These are phyloP conservation scores for Cremastinae sp. DNA, from an alignment of 2,888 invertebrate genomes.

Conservation along the genomic window DNA sequence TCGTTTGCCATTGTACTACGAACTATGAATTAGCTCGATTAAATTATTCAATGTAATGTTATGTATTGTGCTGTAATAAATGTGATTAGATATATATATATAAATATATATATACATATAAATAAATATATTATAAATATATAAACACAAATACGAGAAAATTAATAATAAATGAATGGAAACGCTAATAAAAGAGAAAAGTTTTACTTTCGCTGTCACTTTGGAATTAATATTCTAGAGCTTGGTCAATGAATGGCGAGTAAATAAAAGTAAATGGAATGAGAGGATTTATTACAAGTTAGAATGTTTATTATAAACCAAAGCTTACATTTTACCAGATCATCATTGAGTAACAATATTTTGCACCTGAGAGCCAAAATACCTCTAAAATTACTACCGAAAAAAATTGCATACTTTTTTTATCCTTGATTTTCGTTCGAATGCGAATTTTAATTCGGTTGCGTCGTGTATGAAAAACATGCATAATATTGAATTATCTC, in stretches of 20 bases:
- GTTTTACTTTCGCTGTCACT: not conserved
- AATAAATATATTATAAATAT: constrained; percentile 42
- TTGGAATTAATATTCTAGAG: not conserved
- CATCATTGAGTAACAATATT: constrained; percentile 74
- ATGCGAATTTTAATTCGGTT: constrained; percentile 46
- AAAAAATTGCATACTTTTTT: constrained; percentile 16
- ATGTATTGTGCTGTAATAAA: constrained; percentile 80
- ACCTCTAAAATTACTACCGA: constrained; percentile 55
- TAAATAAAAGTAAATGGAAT: not conserved
- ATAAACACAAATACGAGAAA: constrained; percentile 49
- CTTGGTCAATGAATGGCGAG: not conserved
- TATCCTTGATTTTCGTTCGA: constrained; percentile 22
- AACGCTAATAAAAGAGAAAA: constrained; percentile 50
- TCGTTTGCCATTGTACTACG: constrained; percentile 75
- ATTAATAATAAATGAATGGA: constrained; percentile 55
- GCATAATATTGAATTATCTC: constrained; percentile 11
- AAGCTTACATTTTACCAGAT: constrained; percentile 75
- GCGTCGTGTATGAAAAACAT: constrained; percentile 48
- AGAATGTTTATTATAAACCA: constrained; percentile 79
- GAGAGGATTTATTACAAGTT: constrained; percentile 70
- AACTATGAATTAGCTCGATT: constrained; percentile 76
- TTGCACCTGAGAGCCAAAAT: constrained; percentile 77
- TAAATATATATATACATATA: constrained; percentile 43
- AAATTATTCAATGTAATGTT: constrained; percentile 79
- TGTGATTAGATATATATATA: constrained; percentile 73